A percentile compares a stretch with the other conserved stretches of the same genome.
These are phyloP conservation scores for Parazoanthus swiftii DNA, from an alignment of 92 coral and sea anemone genomes.

Conservation along the genomic window DNA sequence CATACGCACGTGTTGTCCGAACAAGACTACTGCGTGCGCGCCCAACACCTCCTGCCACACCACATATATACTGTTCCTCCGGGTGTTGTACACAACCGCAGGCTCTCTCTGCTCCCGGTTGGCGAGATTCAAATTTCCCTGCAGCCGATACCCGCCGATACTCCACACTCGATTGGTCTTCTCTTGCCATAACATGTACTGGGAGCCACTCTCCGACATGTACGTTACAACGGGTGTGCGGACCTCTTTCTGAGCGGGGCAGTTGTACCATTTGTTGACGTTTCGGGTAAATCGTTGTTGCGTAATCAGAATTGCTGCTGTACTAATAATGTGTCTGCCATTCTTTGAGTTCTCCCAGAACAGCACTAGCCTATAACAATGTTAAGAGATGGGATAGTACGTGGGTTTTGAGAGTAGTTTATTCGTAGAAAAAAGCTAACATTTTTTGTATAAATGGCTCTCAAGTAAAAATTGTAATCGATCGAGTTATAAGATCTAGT, in stretches of 20 bases:
- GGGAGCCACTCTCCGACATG: constrained; percentile 67
- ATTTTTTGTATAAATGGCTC: too few relatives aligned
- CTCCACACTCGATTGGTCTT: constrained; percentile 58
- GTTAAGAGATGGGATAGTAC: neutral
- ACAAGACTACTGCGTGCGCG: constrained; percentile 51
- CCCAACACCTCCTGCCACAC: constrained; percentile 76
- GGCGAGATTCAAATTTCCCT: constrained; percentile 60
- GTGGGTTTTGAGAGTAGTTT: neutral
- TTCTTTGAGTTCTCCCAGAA: constrained; percentile 85
- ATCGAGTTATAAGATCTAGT: too few relatives aligned
- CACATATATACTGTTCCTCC: constrained; percentile 57
- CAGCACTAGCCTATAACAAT: constrained; percentile 65
- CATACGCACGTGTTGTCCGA: constrained; percentile 62
- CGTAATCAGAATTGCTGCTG: constrained; percentile 58
- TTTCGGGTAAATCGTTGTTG: constrained; percentile 53
- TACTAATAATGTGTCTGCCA: constrained; percentile 62
- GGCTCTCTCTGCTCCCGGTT: constrained; percentile 65
- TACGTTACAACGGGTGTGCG: constrained; percentile 74
- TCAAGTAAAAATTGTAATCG: too few relatives aligned
- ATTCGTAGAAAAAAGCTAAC: neutral
- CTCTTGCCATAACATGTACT: constrained; percentile 87
- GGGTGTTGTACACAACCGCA: constrained; percentile 61
- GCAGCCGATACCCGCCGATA: constrained; percentile 79
- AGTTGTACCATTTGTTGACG: constrained; percentile 46
- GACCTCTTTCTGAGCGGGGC: constrained; percentile 60